Percentiles rank a stretch among this genome's conserved stretches.
These are phyloP conservation scores for Cremastobaeus sp. DNA, from an alignment of 2,888 invertebrate species.

Conservation along the genomic window DNA sequence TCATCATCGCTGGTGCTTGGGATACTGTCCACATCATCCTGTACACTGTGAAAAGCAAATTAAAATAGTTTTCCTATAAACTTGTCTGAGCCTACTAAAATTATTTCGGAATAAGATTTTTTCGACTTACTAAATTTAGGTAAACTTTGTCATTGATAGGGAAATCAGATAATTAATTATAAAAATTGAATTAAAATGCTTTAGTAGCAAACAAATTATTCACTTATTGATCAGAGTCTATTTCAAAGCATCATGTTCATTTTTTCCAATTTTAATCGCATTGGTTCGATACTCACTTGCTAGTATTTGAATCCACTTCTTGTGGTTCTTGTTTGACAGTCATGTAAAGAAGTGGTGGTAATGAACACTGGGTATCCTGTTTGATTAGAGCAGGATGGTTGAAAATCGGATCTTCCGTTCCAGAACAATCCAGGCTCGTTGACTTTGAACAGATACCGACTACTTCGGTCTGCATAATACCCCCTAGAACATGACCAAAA, in stretches of 20 bases:
- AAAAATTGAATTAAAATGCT: too few relatives aligned
- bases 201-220: too few relatives aligned
- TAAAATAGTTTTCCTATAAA: too few relatives aligned
- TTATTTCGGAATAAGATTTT: too few relatives aligned
- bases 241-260: not conserved
- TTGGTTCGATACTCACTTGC: slow-evolving; percentile 34
- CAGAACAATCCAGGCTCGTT: slow-evolving; percentile 73
- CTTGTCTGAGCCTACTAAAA: too few relatives aligned
- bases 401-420: slow-evolving; percentile 66
- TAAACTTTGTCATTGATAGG: too few relatives aligned
- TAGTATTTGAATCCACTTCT: slow-evolving; percentile 71
- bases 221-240: too few relatives aligned
- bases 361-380: slow-evolving; percentile 69
- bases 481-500: slow-evolving; percentile 70
- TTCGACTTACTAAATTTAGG: too few relatives aligned
- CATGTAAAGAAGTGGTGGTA: slow-evolving; percentile 73
- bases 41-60: slow-evolving; percentile 21
- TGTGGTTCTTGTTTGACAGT: slow-evolving; percentile 77
- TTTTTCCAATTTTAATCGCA: not conserved
- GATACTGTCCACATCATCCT: slow-evolving; percentile 47
- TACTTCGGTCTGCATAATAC: slow-evolving; percentile 79
- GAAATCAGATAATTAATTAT: too few relatives aligned
- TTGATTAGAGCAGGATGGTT: slow-evolving; percentile 70
- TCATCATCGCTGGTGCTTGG: slow-evolving; percentile 53
- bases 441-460: slow-evolving; percentile 76